Evolutionary conservation across 2,888 invertebrate genomes (phyloP), one percentile per base, ranked within the genome.

Genomic region (Eristalis arbustorum): DNA sequence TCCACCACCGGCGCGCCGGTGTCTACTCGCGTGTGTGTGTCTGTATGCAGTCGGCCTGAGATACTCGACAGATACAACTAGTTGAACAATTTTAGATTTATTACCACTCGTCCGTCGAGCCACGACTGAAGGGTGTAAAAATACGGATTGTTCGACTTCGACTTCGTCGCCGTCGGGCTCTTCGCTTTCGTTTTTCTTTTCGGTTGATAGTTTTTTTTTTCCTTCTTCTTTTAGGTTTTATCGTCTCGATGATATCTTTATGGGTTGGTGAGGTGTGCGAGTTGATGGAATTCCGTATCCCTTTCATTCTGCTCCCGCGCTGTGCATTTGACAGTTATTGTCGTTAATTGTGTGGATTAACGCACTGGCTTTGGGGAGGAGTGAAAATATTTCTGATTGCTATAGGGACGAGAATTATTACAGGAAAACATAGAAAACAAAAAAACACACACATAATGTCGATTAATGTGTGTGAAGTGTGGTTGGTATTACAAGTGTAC

Each of bases 31-130:
- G 14, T 59, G 11, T 37, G 37, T 11, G 11, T 23, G 59, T 59
- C 5, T 25, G 25, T 23, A 37, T 37, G 37, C 37, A 37, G 63
- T 78, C 71, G 57, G 59, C 25, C 56, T 25, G 18, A 76, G n/a
- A 57, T 42, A 56, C 67, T 64, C 61, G 59, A 40, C 76, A 61
- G 78, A 78, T 69, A 84, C 81, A 81, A 83, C 83, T 63, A 72
- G 85, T 82, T 85, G 82, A 85, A 82, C 85, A 85, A 76, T 82
- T 77, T 85, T 62, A 85, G 85, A 85, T 85, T 85, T 85, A 85
- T 82, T 64, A 63, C 40, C 57, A 61, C 57, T 75, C 59, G 66
- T 18, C 42, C 23, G 68, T 68, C 76, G 59, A 63, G 66, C 77
- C 49, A 37, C 64, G 61, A 76, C 76, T 77, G 69, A 18, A 49